Percentiles rank a stretch among this genome's conserved stretches.
Evolutionary conservation across 2,888 invertebrate species (phyloP).

Genomic region (Celastrina argiolus): DNA sequence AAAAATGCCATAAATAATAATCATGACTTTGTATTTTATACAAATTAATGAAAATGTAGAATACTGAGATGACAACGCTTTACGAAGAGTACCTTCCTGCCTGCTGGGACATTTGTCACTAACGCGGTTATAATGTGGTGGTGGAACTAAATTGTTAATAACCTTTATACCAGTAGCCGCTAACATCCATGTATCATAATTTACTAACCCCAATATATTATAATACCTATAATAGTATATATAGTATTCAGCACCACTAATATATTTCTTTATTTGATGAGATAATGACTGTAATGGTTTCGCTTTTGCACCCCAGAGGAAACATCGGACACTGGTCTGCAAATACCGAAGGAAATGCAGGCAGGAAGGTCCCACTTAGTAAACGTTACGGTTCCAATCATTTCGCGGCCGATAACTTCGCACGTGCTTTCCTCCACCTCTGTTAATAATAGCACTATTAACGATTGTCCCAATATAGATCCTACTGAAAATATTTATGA

Average conservation of each 20-base stretch:
- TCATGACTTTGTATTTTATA: slow-evolving; percentile 31
- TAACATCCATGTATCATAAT: slow-evolving; percentile 37
- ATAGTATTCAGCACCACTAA: slow-evolving; percentile 29
- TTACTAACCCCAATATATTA: slow-evolving; percentile 57
- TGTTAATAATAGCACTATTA: slow-evolving; percentile 35
- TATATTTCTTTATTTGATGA: slow-evolving; percentile 35
- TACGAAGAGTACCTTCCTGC: slow-evolving; percentile 79
- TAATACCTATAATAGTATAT: slow-evolving; percentile 37
- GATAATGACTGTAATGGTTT: slow-evolving; percentile 57
- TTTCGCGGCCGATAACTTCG: slow-evolving; percentile 62
- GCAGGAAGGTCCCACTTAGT: slow-evolving; percentile 82
- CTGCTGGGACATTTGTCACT: slow-evolving; percentile 73
- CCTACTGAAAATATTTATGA: slow-evolving; percentile 54
- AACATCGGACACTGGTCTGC: slow-evolving; percentile 74
- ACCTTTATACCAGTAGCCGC: slow-evolving; percentile 53
- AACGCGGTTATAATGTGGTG: slow-evolving; percentile 66
- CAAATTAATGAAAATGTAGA: slow-evolving; percentile 37
- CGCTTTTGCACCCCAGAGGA: slow-evolving; percentile 77
- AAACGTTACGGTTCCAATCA: slow-evolving; percentile 63
- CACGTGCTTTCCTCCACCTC: slow-evolving; percentile 53
- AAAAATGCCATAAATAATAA: slow-evolving; percentile 36
- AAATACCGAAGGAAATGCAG: slow-evolving; percentile 76
- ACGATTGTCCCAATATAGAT: slow-evolving; percentile 32
- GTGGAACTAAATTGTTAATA: slow-evolving; percentile 53
- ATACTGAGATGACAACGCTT: slow-evolving; percentile 74